Conservation (phyloP, 2,888 invertebrate species). For the Helicoverpa assulta region DNA sequence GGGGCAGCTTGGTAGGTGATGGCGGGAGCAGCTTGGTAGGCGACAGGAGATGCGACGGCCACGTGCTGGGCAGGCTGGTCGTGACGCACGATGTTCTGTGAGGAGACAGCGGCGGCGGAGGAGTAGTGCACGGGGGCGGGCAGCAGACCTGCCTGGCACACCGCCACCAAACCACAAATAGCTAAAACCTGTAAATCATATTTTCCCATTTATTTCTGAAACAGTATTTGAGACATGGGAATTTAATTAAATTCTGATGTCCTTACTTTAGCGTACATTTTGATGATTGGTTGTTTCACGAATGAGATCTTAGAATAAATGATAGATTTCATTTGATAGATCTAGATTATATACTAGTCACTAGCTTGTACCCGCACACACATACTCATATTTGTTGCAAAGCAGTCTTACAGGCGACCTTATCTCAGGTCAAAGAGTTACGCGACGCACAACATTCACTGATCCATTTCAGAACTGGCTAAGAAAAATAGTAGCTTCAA, state of each 20-base stretch:
- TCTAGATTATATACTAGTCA: slow-evolving; percentile 44
- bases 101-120: slow-evolving; percentile 74
- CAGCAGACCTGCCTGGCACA: slow-evolving; percentile 69
- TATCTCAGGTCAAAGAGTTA: slow-evolving; percentile 32
- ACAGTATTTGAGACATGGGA: too few relatives aligned
- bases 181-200: slow-evolving; percentile 54
- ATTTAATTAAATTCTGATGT: not conserved
- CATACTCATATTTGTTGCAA: slow-evolving; percentile 15
- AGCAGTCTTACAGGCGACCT: slow-evolving; percentile 49
- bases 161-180: slow-evolving; percentile 69
- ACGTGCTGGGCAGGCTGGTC: slow-evolving; percentile 68
- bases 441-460: slow-evolving; percentile 37
- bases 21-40: slow-evolving; percentile 55
- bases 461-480: slow-evolving; percentile 20
- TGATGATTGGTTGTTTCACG: slow-evolving; percentile 42
- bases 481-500: not conserved
- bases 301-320: slow-evolving; percentile 31
- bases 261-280: slow-evolving; percentile 59
- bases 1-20: slow-evolving; percentile 33
- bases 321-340: slow-evolving; percentile 38
- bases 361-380: slow-evolving; percentile 1
- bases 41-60: slow-evolving; percentile 57
- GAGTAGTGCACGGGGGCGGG: slow-evolving; percentile 76
- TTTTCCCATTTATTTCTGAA: not conserved
- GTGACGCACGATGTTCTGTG: slow-evolving; percentile 77